Evolutionary conservation across 64 coral and sea anemone species (phyloP).

Genomic region (Dendronephthya gigantea): DNA sequence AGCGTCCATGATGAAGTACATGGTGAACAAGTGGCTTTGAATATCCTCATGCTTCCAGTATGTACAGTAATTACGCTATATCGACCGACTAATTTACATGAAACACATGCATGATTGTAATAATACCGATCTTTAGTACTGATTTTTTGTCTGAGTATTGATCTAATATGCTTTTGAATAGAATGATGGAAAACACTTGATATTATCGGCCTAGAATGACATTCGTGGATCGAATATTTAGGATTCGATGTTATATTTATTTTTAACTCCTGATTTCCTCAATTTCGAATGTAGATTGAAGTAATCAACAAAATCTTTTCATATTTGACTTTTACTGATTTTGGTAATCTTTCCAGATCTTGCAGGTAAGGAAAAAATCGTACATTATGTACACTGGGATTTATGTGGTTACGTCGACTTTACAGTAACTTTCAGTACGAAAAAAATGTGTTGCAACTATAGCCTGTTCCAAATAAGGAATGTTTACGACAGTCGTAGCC

Average conservation of each 20-base stretch:
- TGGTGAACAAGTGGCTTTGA: background rate
- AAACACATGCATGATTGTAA: no score
- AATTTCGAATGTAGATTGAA: conserved; percentile 50
- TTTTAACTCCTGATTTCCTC: background rate
- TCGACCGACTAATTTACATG: no score
- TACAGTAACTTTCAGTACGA: no score
- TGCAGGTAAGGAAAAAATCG: conserved; percentile 50
- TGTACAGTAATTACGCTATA: background rate
- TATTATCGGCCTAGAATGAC: no score
- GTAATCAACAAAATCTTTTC: conserved; percentile 74
- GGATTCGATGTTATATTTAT: background rate
- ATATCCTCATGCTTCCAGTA: background rate
- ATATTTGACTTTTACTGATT: conserved; percentile 61
- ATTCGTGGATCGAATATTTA: background rate
- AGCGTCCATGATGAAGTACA: background rate
- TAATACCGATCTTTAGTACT: no score
- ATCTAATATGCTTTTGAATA: no score
- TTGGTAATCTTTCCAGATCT: conserved; percentile 59
- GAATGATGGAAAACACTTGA: no score
- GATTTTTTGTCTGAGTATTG: no score
- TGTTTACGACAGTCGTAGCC: no score
- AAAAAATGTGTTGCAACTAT: no score
- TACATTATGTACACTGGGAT: no score
- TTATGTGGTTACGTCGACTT: background rate
- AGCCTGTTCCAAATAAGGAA: no score